Base-by-base conservation (phyloP, 23 tunicate species). In the Clavelina lepadiformis region DNA sequence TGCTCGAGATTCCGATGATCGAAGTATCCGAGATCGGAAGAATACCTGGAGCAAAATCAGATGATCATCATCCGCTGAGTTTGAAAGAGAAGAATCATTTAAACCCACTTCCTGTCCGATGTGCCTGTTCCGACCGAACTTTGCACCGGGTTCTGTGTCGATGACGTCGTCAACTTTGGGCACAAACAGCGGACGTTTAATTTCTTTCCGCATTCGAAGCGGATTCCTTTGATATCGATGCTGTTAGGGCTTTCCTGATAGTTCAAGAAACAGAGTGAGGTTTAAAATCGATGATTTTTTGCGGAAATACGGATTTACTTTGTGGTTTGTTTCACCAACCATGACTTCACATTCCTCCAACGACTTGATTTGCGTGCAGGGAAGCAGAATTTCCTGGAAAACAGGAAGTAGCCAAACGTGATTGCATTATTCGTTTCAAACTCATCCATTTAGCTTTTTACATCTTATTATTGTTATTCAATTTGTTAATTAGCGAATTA, bases 11-110 rank as follows among this genome's bases (percentile, higher is more conserved):
- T 67, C 20, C 52, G 41, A 50, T 88, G 87, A 5, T 80, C 96
- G 53, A 63, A 80, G 69, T 88, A 88, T 23, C 96, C 96, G 33
- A 80, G 77, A 18, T 59, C 64, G 7, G 96, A 88, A 73, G 61
- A 47, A 62, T 68, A 41, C 38, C 96, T 88, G n/a, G n/a, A n/a
- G n/a, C n/a, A n/a, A n/a, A n/a, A n/a, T n/a, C n/a, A n/a, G n/a
- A n/a, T n/a, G n/a, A n/a, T n/a, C n/a, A n/a, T n/a, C n/a, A n/a
- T n/a, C n/a, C n/a, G n/a, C n/a, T n/a, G n/a, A n/a, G n/a, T n/a
- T n/a, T n/a, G n/a, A n/a, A n/a, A n/a, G n/a, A n/a, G n/a, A n/a
- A n/a, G n/a, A n/a, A n/a, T n/a, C n/a, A n/a, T n/a, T n/a, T n/a
- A n/a, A n/a, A n/a, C n/a, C 22, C 11, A 31, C 50, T 27, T n/a